Conservation (phyloP, 1,140 invertebrate genomes). For the Cepaea nemoralis region DNA sequence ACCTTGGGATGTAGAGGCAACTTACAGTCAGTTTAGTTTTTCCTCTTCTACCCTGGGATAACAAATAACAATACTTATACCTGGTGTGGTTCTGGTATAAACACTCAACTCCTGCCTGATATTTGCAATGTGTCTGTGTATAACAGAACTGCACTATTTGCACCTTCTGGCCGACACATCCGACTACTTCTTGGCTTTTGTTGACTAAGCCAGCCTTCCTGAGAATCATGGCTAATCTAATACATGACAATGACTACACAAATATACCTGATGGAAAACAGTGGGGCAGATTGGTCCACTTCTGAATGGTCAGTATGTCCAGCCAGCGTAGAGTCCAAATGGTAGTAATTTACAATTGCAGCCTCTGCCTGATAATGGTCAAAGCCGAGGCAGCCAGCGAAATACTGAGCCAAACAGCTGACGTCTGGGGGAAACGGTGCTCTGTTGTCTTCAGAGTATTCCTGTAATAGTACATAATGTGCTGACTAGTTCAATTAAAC, state of each 20-base stretch:
- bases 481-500: too few relatives aligned
- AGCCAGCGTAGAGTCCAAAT: conserved; percentile 88
- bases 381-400: conserved; percentile 79
- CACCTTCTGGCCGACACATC: too few relatives aligned
- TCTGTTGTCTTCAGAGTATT: conserved; percentile 65
- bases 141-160: too few relatives aligned
- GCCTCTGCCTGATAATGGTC: conserved; percentile 84
- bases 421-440: conserved; percentile 82
- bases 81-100: too few relatives aligned
- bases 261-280: conserved; percentile 82
- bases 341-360: conserved; percentile 94
- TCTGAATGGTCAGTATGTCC: conserved; percentile 95
- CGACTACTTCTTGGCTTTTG: too few relatives aligned
- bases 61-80: too few relatives aligned
- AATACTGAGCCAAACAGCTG: conserved; percentile 75
- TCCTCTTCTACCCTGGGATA: too few relatives aligned
- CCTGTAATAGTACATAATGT: conserved; percentile 60
- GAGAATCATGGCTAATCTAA: background rate
- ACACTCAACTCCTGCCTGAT: too few relatives aligned
- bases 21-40: too few relatives aligned
- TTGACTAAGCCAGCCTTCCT: too few relatives aligned
- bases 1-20: too few relatives aligned
- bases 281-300: conserved; percentile 83
- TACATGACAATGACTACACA: background rate
- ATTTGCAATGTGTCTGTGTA: background rate